These are phyloP conservation scores for Zootermopsis nevadensis DNA, from an alignment of 2,888 invertebrate species.

Conservation along the genomic window DNA sequence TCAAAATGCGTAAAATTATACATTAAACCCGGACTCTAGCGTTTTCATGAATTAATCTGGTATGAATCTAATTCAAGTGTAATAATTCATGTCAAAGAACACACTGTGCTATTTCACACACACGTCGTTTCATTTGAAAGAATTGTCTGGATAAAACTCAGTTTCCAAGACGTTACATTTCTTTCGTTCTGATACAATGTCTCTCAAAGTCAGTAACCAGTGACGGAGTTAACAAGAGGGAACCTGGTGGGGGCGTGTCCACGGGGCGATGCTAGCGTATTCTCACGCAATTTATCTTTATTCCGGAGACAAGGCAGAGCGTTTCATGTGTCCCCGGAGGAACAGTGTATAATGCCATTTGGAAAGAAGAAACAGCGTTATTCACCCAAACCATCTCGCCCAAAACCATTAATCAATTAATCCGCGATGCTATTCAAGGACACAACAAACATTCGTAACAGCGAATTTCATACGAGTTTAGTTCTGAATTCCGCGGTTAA, in stretches of 20 bases:
- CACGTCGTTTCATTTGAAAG: too few species aligned
- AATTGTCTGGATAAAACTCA: too few species aligned
- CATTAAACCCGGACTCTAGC: too few species aligned
- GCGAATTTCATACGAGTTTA: too few species aligned
- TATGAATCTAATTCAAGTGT: too few species aligned
- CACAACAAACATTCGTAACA: too few species aligned
- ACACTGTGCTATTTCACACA: too few species aligned
- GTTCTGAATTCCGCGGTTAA: too few species aligned
- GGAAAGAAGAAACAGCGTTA: not conserved
- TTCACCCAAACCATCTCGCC: not conserved
- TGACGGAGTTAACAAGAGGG: not conserved
- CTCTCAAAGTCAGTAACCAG: not conserved
- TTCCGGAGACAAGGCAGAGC: not conserved
- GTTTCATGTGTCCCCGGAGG: not conserved
- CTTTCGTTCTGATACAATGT: not conserved
- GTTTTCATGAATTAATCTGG: too few species aligned
- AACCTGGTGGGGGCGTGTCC: not conserved
- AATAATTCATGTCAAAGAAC: too few species aligned
- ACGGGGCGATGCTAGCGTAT: not conserved
- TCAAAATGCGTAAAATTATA: too few species aligned
- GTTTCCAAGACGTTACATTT: not conserved
- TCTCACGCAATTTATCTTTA: conserved; percentile 13
- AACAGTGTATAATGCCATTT: not conserved
- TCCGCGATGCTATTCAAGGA: not conserved
- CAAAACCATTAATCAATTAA: not conserved